phyloP scores from a whole-genome alignment of 92 coral and sea anemone genomes.

The Diadumene lineata region DNA sequence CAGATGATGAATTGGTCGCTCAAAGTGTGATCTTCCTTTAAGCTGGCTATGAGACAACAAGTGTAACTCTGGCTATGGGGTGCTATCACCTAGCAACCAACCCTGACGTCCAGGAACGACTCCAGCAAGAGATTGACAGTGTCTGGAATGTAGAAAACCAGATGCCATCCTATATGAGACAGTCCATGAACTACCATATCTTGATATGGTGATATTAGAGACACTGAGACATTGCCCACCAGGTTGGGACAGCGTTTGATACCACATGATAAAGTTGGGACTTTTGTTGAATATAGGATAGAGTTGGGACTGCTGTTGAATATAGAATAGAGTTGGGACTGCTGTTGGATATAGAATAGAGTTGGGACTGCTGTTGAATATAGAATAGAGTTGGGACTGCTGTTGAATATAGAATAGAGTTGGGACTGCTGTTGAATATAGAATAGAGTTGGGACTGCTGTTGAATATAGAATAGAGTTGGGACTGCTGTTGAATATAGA shows the following conservation, averaged over 20 bases:
- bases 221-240: conserved; percentile 63
- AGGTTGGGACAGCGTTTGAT: conserved; percentile 29
- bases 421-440: background rate
- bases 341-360: background rate
- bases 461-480: background rate
- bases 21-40: conserved; percentile 49
- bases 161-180: conserved; percentile 57
- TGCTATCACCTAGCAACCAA: conserved; percentile 60
- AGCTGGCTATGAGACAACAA: conserved; percentile 72
- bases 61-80: conserved; percentile 50
- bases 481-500: background rate
- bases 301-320: background rate
- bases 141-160: conserved; percentile 54
- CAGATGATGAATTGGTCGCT: conserved; percentile 55
- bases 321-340: background rate
- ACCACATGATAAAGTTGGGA: background rate
- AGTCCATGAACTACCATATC: conserved; percentile 50
- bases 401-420: background rate
- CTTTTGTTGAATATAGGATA: background rate
- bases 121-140: conserved; percentile 67
- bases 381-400: background rate
- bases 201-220: conserved; percentile 69
- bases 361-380: background rate
- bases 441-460: background rate
- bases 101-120: conserved; percentile 61